Evolutionary conservation across 2,797 vertebrate genomes (phyloP).

Genomic region (Triplophysa yarkandensis): DNA sequence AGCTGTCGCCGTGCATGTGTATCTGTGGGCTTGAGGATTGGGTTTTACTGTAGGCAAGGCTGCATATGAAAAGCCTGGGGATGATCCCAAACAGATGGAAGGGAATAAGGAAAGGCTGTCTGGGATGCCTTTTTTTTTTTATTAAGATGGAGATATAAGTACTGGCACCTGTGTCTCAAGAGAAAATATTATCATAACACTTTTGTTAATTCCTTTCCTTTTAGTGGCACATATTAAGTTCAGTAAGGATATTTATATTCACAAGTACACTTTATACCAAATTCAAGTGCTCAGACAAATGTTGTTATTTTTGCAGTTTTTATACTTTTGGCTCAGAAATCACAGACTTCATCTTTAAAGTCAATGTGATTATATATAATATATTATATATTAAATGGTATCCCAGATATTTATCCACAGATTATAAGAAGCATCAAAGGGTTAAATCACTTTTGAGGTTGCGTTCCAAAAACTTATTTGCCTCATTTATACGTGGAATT

Average conservation of each 20-base stretch:
- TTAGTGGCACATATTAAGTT: not conserved
- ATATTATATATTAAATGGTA: too few relatives aligned
- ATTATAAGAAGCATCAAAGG: too few relatives aligned
- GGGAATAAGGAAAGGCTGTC: slow-evolving; percentile 26
- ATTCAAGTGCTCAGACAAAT: not conserved
- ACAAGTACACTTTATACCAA: too few relatives aligned
- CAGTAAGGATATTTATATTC: not conserved
- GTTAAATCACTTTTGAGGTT: too few relatives aligned
- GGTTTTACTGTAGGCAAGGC: slow-evolving; percentile 21
- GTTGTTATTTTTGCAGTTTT: not conserved
- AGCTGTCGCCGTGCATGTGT: slow-evolving; percentile 20
- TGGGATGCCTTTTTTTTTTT: not conserved
- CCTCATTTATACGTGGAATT: too few relatives aligned
- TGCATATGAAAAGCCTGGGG: slow-evolving; percentile 27
- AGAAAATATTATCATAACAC: not conserved
- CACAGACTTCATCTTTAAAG: not conserved
- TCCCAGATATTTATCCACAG: too few relatives aligned
- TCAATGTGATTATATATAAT: not conserved
- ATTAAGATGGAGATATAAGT: slow-evolving; percentile 11
- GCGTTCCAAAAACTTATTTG: too few relatives aligned
- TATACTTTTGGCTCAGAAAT: not conserved
- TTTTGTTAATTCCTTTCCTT: not conserved
- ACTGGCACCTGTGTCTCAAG: not conserved
- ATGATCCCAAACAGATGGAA: slow-evolving; percentile 22
- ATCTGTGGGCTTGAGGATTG: slow-evolving; percentile 14